A percentile compares a stretch with the other conserved stretches of the same genome.
Evolutionary conservation across 2,797 vertebrate genomes (phyloP).

Genomic region (Enoplosus armatus): DNA sequence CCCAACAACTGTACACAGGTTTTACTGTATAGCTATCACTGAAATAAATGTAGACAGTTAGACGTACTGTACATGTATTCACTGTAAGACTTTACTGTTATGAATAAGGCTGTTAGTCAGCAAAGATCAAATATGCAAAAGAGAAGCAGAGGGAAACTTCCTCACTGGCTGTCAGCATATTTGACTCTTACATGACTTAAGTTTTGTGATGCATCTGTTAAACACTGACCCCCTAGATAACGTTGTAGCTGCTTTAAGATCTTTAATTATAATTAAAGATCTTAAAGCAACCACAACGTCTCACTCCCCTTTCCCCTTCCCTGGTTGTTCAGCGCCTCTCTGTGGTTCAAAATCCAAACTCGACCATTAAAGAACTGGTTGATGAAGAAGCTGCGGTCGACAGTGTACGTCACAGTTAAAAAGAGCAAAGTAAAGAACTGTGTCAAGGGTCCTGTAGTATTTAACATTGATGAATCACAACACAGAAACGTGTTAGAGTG

Average conservation of each 20-base stretch:
- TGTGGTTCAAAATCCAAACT: background rate
- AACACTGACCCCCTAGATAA: no score
- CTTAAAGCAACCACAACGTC: no score
- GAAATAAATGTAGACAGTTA: background rate
- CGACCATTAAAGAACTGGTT: no score
- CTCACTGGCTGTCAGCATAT: background rate
- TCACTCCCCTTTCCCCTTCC: no score
- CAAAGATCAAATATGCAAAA: background rate
- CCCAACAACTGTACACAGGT: no score
- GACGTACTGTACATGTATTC: background rate
- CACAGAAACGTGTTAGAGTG: no score
- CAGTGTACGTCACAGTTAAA: background rate
- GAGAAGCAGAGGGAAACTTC: constrained; percentile 6
- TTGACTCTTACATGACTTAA: no score
- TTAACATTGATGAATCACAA: background rate
- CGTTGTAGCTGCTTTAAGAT: no score
- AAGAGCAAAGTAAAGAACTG: background rate
- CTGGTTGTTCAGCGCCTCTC: background rate
- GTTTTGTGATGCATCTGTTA: no score
- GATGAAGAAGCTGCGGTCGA: background rate
- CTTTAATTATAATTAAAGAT: no score
- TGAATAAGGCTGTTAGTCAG: background rate
- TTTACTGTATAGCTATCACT: no score
- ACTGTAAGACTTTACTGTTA: constrained; percentile 4
- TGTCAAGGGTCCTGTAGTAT: background rate